Base-by-base conservation (phyloP, 2,888 invertebrate species). In the Falcaria lacertinaria region DNA sequence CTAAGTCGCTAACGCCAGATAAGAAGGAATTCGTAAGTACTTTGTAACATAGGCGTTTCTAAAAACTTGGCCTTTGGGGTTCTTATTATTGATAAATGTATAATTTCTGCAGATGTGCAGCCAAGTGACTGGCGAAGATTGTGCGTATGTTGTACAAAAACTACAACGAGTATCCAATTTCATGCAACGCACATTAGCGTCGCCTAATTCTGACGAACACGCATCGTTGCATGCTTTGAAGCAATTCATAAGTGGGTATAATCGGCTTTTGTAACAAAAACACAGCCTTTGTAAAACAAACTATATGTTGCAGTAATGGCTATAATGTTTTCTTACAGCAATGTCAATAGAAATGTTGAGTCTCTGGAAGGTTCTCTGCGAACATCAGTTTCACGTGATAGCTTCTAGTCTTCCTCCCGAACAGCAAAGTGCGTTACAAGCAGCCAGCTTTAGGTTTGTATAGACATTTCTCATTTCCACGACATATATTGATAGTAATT, bases 301-400 rank as follows among this genome's bases (percentile, higher is more conserved):
- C n/a, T n/a, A n/a, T n/a, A n/a, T n/a, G n/a, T n/a, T n/a, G n/a
- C n/a, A n/a, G 5, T 4, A 33, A 15, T 6, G 15, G 15, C 2
- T 15, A 15, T 34, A 34, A 34, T 15, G 25, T 34, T 33, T 35
- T 45, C 16, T 40, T 41, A 14, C 64, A 80, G 92, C 90, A 47
- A 93, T 96, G 72, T 93, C 95, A 1, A 94, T 96, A 69, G 98
- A 99, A 89, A 95, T 98, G 60, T 88, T 99, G 39, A 95, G 96
- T 13, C 88, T 99, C 35, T 98, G 98, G 98, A 95, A 95, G 73
- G 94, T 98, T 42, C 88, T 98, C 3, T 95, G 95, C 64, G 97
- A 97, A 68, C 98, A 98, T 79, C 96, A 97, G 72, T 94, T 98
- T 72, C 95, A 96, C 68, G 91, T 94, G 34, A 91, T 97, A 34